Conservation (phyloP, 2,888 invertebrate genomes). For the Eurois occulta region DNA sequence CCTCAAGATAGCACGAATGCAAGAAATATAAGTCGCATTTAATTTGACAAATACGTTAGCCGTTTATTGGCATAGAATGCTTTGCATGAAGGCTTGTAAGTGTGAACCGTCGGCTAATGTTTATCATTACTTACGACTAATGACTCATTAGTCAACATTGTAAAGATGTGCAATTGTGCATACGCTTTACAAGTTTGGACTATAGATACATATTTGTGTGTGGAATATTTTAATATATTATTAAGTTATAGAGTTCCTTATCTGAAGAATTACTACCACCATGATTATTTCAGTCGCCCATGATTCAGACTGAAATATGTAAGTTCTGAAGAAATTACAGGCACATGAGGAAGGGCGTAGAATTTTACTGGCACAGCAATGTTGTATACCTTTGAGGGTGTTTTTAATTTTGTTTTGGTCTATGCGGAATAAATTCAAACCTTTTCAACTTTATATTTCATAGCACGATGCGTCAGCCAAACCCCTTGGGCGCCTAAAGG, state of each 20-base stretch:
- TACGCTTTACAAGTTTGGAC: neutral
- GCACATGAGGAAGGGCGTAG: neutral
- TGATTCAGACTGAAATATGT: neutral
- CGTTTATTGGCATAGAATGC: constrained; percentile 1
- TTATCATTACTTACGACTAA: constrained; percentile 44
- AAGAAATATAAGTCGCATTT: constrained; percentile 15
- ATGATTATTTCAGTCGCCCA: neutral
- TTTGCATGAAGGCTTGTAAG: neutral
- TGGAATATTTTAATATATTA: neutral
- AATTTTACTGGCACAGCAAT: neutral
- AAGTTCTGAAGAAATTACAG: neutral
- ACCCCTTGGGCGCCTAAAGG: neutral
- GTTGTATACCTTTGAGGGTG: neutral
- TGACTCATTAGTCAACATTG: constrained; percentile 38
- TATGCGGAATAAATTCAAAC: neutral
- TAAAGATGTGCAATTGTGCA: constrained; percentile 19
- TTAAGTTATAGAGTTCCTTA: no score
- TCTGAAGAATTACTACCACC: neutral
- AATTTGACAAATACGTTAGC: neutral
- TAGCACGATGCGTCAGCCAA: no score
- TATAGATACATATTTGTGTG: neutral
- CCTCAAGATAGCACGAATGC: neutral
- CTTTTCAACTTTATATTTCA: neutral
- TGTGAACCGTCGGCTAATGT: constrained; percentile 22
- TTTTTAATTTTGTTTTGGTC: neutral